Evolutionary conservation across 2,797 vertebrate species (phyloP), one percentile per base, ranked within the genome.

Genomic region (Scomberomorus guttatus): DNA sequence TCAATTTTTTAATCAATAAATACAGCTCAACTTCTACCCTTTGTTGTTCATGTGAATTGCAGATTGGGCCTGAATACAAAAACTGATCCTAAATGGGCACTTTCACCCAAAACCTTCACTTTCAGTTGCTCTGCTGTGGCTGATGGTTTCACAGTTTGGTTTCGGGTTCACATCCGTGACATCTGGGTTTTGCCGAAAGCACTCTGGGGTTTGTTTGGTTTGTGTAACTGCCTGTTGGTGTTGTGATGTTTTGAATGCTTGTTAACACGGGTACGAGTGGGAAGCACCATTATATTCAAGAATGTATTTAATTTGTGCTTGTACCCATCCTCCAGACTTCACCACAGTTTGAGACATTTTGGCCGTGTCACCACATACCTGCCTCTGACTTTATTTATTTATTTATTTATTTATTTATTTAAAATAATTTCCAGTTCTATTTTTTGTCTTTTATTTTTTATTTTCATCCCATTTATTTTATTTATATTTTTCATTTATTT

Each of bases 71-170:
- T 55, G 32, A 66, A 37, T 61, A 6, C 59, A 69, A 84, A 87
- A 87, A 64, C 68, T 71, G 83, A 87, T 66, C 29, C 66, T 60
- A 54, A 64, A 58, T 10, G 82, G 80, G 81, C 83, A 77, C 65
- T 76, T 91, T 90, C 56, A 83, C 55, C 66, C 74, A 5, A 27
- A 58, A 10, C 44, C 34, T 46, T 82, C 55, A 73, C 82, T 85
- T 83, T 76, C 4, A 34, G 67, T 66, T 83, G 79, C 63, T 78
- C 37, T 72, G 57, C 79, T 84, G 81, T 86, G 77, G 84, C 34
- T 72, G 29, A 37, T 57, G 74, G 76, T 72, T 88, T 86, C 87
- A 72, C 77, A 63, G 75, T 82, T 81, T 86, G 75, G 42, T 67
- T 78, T 80, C 68, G 73, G 73, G 54, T 74, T 87, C 39, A 44